phyloP scores from a whole-genome alignment of 2,888 invertebrate species.

The Caenorhabditis sp. region DNA sequence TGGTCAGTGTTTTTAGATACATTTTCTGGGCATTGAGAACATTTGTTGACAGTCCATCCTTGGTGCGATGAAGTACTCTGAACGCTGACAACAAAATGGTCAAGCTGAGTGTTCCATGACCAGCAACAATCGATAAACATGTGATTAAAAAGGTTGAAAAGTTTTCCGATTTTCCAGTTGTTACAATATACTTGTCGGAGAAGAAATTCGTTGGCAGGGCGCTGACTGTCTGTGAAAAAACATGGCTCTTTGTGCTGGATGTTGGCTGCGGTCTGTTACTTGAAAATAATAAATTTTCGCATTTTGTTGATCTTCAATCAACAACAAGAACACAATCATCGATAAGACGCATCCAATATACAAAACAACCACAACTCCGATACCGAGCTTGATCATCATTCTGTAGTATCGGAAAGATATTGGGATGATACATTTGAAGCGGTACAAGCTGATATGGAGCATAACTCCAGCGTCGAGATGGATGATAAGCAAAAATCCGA shows the following conservation, averaged over 20 bases:
- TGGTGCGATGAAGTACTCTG: slow-evolving; percentile 15
- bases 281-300: slow-evolving; percentile 15
- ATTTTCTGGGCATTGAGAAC: slow-evolving; percentile 27
- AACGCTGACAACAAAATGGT: slow-evolving; percentile 5
- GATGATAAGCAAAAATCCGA: slow-evolving; percentile 20
- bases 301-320: slow-evolving; percentile 22
- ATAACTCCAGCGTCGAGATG: slow-evolving; percentile 23
- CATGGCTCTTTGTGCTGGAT: too few relatives aligned
- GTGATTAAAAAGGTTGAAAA: slow-evolving; percentile 5
- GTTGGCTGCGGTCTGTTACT: neutral
- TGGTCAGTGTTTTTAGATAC: slow-evolving; percentile 19
- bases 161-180: slow-evolving; percentile 6
- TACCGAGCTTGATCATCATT: slow-evolving; percentile 18
- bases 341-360: slow-evolving; percentile 8
- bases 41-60: slow-evolving; percentile 16
- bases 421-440: slow-evolving; percentile 36
- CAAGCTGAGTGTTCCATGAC: slow-evolving; percentile 15
- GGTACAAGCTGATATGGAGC: slow-evolving; percentile 22
- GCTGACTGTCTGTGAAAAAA: slow-evolving; percentile 15
- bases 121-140: neutral
- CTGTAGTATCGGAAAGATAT: slow-evolving; percentile 24
- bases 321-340: slow-evolving; percentile 4
- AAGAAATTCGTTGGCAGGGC: slow-evolving; percentile 24
- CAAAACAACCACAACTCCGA: slow-evolving; percentile 13
- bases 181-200: slow-evolving; percentile 33